Evolutionary conservation across 2,797 vertebrate species (phyloP).

Genomic region (Echiichthys vipera): DNA sequence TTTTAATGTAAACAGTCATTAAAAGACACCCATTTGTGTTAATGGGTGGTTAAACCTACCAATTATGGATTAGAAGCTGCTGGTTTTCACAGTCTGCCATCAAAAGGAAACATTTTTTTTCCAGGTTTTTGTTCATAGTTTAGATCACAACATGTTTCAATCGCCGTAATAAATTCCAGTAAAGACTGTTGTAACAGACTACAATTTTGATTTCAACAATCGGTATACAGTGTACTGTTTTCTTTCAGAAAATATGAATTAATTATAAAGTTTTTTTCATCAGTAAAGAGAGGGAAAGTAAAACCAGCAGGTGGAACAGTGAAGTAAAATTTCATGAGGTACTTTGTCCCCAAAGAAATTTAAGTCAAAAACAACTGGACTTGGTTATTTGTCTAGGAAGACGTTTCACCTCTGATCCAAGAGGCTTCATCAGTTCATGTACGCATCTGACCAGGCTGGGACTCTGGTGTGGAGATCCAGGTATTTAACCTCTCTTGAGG

Average conservation of each 20-base stretch:
- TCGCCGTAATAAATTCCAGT: not conserved
- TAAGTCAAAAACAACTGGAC: too few species aligned
- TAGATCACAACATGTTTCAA: conserved; percentile 9
- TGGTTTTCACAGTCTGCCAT: conserved; percentile 25
- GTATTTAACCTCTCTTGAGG: too few species aligned
- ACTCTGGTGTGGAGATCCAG: too few species aligned
- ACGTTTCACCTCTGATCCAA: too few species aligned
- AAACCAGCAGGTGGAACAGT: not conserved
- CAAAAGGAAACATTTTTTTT: conserved; percentile 21
- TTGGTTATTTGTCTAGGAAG: too few species aligned
- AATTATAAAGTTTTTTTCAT: not conserved
- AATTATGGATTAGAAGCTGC: conserved; percentile 45
- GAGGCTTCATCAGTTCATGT: too few species aligned
- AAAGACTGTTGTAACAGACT: not conserved
- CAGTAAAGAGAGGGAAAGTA: not conserved
- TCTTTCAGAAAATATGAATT: not conserved
- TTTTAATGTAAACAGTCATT: conserved; percentile 45
- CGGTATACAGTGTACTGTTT: not conserved
- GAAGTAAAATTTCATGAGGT: too few species aligned
- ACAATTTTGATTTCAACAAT: not conserved
- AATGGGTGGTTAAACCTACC: conserved; percentile 50
- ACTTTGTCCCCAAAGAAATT: too few species aligned
- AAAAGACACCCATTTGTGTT: conserved; percentile 55
- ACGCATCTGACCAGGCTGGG: too few species aligned
- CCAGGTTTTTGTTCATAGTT: not conserved